Base-by-base conservation (phyloP, 2,113 vertebrate genomes). In the Phodopus roborovskii region DNA sequence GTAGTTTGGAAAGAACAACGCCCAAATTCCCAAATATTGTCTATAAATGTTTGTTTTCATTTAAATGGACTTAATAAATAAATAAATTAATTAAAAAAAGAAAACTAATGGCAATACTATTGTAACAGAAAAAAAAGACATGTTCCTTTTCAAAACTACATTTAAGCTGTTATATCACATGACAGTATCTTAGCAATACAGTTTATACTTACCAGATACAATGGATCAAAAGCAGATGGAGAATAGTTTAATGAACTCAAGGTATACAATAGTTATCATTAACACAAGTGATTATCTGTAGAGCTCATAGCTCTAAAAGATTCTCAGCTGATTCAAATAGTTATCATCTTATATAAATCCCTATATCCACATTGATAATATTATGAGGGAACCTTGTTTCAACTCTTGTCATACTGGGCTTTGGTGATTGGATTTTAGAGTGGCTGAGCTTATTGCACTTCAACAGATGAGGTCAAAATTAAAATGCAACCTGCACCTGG, bases 291-390 rank as follows among this genome's bases (percentile, higher is more conserved):
- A 78, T 73, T 73, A 71, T 50, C 22, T 71, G 8, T 36, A 81
- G 50, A n/a, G 17, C 79, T 91, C 13, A 30, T 75, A 77, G 78
- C 86, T 90, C 53, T 87, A 28, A 94, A 91, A 87, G 13, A 20
- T 66, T 48, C 22, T 94, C 91, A 74, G 19, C n/a, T 92, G 4
- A 9, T 78, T 94, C 22, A 90, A 96, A 92, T 62, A 68, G 39
- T 90, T 93, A n/a, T 3, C 8, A 91, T 85, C 26, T 70, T 42
- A 75, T 58, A 84, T 50, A 74, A 91, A 85, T 93, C 45, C 0
- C 0, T 53, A 90, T 94, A 64, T 15, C 8, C 24, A 81, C 30
- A 93, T 36, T 84, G 50, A 88, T 10, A 48, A 83, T 88, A 84
- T 77, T 94, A 88, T 5, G 12, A 58, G 60, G 33, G n/a, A 22